Conservation (phyloP, 1,140 invertebrate genomes). For the Mercenaria mercenaria region DNA sequence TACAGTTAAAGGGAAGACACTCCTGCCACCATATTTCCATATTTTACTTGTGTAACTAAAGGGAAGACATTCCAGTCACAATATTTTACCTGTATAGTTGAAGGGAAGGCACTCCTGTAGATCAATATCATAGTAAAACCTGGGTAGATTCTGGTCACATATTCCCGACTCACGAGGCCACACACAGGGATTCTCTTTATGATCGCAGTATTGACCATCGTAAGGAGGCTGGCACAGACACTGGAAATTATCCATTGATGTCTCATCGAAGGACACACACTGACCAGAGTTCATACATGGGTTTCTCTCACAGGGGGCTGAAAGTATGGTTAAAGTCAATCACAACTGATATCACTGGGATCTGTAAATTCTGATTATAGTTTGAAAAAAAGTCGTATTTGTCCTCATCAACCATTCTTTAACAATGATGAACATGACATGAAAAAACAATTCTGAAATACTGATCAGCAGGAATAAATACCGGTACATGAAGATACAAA, state of each 20-base stretch:
- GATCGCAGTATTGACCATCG: conserved; percentile 80
- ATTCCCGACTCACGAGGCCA: conserved; percentile 77
- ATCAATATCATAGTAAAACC: conserved; percentile 82
- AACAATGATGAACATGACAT: too few species aligned
- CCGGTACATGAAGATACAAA: too few species aligned
- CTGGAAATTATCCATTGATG: conserved; percentile 64
- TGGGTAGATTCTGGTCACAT: conserved; percentile 75
- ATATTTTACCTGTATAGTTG: conserved; percentile 81
- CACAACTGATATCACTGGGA: background rate
- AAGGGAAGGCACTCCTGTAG: conserved; percentile 81
- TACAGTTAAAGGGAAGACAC: too few species aligned
- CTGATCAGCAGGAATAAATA: too few species aligned
- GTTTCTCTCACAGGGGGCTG: conserved; percentile 79
- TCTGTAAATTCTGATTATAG: too few species aligned
- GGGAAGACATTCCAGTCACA: too few species aligned
- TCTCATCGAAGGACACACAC: conserved; percentile 72
- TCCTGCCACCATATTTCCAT: too few species aligned
- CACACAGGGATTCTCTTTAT: conserved; percentile 80
- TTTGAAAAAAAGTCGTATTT: too few species aligned
- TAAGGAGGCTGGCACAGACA: conserved; percentile 81
- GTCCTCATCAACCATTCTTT: too few species aligned
- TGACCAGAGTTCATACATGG: conserved; percentile 80
- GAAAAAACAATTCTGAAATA: too few species aligned
- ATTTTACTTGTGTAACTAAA: too few species aligned
- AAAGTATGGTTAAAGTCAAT: conserved; percentile 42